Evolutionary conservation across 2,888 invertebrate species (phyloP).

Genomic region (Microctonus aethiopoides): DNA sequence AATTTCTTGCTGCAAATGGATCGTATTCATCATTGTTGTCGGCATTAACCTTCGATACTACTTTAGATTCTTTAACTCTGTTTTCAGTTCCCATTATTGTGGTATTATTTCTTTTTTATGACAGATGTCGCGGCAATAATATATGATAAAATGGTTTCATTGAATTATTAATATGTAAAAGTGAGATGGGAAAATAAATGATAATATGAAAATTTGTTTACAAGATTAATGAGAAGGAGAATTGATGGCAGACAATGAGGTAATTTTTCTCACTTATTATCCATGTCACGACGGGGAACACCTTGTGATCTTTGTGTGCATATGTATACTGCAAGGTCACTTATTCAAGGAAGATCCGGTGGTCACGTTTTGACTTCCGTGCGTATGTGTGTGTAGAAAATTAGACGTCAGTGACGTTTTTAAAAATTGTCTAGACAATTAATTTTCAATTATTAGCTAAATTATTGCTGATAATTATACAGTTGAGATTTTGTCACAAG

Average conservation of each 20-base stretch:
- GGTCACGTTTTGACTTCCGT: conserved; percentile 14
- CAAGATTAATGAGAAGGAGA: background rate
- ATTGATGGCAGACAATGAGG: background rate
- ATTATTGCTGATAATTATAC: background rate
- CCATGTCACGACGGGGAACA: conserved; percentile 18
- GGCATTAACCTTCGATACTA: conserved; percentile 2
- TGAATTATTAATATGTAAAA: background rate
- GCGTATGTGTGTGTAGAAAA: background rate
- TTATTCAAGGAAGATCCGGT: conserved; percentile 25
- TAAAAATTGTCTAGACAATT: background rate
- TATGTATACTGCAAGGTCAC: background rate
- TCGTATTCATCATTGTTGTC: conserved; percentile 15
- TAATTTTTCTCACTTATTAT: conserved; percentile 17
- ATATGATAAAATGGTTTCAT: background rate
- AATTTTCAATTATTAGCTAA: background rate
- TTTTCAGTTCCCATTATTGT: background rate
- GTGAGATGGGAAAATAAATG: background rate
- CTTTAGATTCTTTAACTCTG: background rate
- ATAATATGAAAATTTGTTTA: background rate
- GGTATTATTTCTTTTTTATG: background rate
- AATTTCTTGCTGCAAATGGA: conserved; percentile 23
- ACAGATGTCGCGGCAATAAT: background rate
- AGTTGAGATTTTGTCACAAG: background rate
- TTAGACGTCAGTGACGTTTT: background rate
- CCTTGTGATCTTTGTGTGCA: background rate